A percentile compares a stretch with the other conserved stretches of the same genome.
Evolutionary conservation across 2,797 vertebrate genomes (phyloP).

Genomic region (Semaprochilodus insignis): DNA sequence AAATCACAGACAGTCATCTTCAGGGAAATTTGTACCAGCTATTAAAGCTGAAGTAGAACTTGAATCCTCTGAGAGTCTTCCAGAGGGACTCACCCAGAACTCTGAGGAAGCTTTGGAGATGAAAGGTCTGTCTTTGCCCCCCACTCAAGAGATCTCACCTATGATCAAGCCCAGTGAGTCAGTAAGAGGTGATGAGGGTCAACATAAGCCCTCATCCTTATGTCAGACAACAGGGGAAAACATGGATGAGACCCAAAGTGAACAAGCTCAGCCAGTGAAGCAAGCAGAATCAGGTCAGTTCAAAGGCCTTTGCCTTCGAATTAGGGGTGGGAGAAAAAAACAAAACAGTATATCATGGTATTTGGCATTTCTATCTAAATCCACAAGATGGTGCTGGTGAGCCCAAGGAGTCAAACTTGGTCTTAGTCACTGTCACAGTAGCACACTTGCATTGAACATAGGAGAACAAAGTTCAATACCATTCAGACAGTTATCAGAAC

Average conservation of each 20-base stretch:
- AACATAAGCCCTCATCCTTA: constrained; percentile 65
- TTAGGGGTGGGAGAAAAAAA: no score
- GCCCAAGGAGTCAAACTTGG: no score
- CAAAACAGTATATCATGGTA: no score
- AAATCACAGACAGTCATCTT: constrained; percentile 5
- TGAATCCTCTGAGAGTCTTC: constrained; percentile 16
- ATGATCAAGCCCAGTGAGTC: constrained; percentile 63
- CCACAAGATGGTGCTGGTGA: no score
- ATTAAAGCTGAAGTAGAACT: constrained; percentile 12
- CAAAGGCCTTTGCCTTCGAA: neutral
- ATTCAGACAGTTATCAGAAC: no score
- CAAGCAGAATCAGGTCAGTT: constrained; percentile 53
- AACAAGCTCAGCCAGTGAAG: constrained; percentile 67
- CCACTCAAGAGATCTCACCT: constrained; percentile 35
- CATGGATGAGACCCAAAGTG: constrained; percentile 59
- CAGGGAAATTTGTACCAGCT: constrained; percentile 29
- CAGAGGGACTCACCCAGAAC: constrained; percentile 24
- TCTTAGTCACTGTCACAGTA: no score
- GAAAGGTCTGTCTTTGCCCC: constrained; percentile 33
- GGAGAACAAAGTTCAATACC: no score
- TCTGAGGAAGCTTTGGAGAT: constrained; percentile 23
- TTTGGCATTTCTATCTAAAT: no score
- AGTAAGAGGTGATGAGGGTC: constrained; percentile 75
- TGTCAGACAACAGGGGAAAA: constrained; percentile 63
- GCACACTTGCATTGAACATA: no score